phyloP scores from a whole-genome alignment of 2,888 invertebrate species.

The Stomorhina lunata region DNA sequence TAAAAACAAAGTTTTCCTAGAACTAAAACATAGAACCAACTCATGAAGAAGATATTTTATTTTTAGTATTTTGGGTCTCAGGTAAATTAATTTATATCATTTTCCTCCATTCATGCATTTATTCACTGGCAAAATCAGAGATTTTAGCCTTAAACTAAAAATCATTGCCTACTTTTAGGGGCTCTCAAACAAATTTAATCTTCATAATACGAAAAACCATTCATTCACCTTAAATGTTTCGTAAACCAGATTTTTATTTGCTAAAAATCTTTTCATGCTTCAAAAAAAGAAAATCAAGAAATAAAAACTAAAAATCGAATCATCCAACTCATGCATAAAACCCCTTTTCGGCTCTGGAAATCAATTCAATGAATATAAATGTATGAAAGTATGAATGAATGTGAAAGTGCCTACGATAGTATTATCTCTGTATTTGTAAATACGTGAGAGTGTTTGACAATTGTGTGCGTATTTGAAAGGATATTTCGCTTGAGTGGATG shows the following conservation, averaged over 20 bases:
- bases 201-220: background rate
- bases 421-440: too few relatives aligned
- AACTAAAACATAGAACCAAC: too few relatives aligned
- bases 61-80: too few relatives aligned
- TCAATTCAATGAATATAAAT: slow-evolving; percentile 1
- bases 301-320: too few relatives aligned
- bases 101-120: too few relatives aligned
- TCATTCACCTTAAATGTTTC: background rate
- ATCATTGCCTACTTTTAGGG: background rate
- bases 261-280: background rate
- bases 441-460: background rate
- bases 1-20: background rate
- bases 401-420: too few relatives aligned
- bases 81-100: too few relatives aligned
- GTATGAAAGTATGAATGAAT: background rate
- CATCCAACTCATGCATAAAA: background rate
- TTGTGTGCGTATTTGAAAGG: background rate
- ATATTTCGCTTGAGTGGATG: too few relatives aligned
- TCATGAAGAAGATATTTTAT: too few relatives aligned
- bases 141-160: too few relatives aligned
- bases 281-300: background rate
- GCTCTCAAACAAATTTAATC: background rate
- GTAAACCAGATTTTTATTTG: background rate
- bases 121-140: too few relatives aligned
- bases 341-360: background rate